Evolutionary conservation across 2,888 invertebrate species (phyloP).

Genomic region (Neocrepidodera transversa): DNA sequence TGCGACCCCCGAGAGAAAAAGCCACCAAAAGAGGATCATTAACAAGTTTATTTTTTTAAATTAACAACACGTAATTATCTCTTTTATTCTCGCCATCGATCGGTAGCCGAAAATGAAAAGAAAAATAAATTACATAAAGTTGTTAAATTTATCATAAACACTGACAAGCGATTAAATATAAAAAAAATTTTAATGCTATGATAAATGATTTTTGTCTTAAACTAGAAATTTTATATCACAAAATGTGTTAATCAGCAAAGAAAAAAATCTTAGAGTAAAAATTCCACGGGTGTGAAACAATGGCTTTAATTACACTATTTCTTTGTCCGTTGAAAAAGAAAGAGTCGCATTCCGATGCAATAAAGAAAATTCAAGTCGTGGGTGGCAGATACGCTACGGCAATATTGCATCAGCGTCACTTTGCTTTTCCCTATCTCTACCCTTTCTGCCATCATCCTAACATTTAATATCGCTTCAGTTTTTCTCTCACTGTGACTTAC

Average conservation of each 20-base stretch:
- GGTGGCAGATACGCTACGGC: conserved; percentile 28
- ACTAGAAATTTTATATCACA: too few relatives aligned
- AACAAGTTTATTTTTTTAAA: conserved; percentile 13
- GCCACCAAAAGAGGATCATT: conserved; percentile 10
- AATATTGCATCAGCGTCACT: conserved; percentile 47
- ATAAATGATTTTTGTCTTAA: too few relatives aligned
- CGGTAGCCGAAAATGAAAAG: neutral
- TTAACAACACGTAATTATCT: conserved; percentile 18
- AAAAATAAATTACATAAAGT: conserved; percentile 2
- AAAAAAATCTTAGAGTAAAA: neutral
- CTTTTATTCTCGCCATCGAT: conserved; percentile 5
- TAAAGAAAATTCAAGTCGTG: conserved; percentile 33
- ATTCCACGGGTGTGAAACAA: conserved; percentile 4
- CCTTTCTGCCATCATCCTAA: conserved; percentile 49
- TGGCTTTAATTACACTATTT: conserved; percentile 15
- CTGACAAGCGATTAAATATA: neutral
- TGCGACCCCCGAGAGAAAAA: neutral
- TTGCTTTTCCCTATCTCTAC: conserved; percentile 50
- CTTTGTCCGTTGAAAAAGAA: conserved; percentile 18
- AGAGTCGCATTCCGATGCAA: conserved; percentile 39
- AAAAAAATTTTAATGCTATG: too few relatives aligned
- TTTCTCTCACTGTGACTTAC: conserved; percentile 32
- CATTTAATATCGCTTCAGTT: conserved; percentile 46
- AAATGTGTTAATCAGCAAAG: too few relatives aligned
- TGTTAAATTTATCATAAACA: neutral